Percentiles rank a stretch among this genome's conserved stretches.
These are phyloP conservation scores for Chloroclystis v-ata DNA, from an alignment of 2,888 invertebrate genomes.

Conservation along the genomic window DNA sequence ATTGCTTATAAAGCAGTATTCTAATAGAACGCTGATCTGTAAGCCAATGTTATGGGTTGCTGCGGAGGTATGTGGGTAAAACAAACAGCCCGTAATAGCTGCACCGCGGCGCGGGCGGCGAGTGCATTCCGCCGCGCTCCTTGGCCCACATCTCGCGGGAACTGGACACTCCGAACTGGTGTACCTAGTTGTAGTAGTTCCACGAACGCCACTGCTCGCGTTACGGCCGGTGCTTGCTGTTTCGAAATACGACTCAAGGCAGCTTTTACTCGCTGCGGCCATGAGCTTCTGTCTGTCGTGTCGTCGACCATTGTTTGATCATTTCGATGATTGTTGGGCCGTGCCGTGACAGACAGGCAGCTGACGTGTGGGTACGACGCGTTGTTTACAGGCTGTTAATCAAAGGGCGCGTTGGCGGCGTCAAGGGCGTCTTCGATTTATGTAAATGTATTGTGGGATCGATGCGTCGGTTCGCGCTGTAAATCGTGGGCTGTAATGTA, in stretches of 20 bases:
- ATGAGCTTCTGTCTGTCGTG: no score
- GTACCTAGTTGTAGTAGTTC: no score
- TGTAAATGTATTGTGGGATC: slow-evolving; percentile 2
- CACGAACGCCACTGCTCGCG: slow-evolving; percentile 4
- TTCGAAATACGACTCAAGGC: no score
- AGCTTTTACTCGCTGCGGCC: no score
- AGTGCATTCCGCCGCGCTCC: slow-evolving; percentile 19
- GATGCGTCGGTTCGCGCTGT: neutral
- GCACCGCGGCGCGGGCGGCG: slow-evolving; percentile 13
- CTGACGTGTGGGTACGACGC: neutral
- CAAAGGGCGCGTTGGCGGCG: slow-evolving; percentile 2
- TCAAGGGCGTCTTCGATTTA: slow-evolving; percentile 4
- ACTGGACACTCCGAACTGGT: no score
- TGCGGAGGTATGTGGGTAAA: slow-evolving; percentile 4
- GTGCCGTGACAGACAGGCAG: no score
- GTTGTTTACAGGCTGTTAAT: neutral
- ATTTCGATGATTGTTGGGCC: no score
- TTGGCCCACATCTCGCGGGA: slow-evolving; percentile 18
- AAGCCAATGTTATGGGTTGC: neutral
- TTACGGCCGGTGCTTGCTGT: no score
- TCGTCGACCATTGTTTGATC: no score
- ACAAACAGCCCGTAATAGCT: slow-evolving; percentile 16
- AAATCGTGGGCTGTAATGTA: neutral
- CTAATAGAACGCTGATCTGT: neutral
- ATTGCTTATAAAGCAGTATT: neutral